Base-by-base conservation (phyloP, 2,797 vertebrate genomes). In the Setipinna tenuifilis region DNA sequence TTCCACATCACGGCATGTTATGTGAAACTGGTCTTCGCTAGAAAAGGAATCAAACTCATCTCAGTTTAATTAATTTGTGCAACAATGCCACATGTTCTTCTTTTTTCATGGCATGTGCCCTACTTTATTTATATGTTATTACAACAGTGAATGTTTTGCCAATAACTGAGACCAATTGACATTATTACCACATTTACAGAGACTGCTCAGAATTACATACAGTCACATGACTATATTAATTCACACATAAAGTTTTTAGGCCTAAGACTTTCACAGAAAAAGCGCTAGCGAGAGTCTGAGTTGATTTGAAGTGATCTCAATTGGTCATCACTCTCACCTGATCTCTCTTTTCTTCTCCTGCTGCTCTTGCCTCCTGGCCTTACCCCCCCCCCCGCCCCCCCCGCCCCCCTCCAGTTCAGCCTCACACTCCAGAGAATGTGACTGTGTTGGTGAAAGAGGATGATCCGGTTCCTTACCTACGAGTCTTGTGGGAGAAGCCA, bases 351-450 rank as follows among this genome's bases (percentile, higher is more conserved):
- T 81, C 17, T 83, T 59, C 58, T 59, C 6, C 58, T 59, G 50
- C 58, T 59, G 17, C 19, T 71, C 46, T 7, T 50, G 17, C 28
- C 17, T 46, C 46, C 62, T 82, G 21, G 23, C 10, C 28, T 81
- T 58, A 59, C 12, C 12, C 1, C 28, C 41, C 0, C 21, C 1
- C 84, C 31, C 85, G 17, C 68, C 82, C 12, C 83, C 10, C 10
- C 54, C 16, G 19, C 68, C 2, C 7, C 19, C 19, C 61, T 89
- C 58, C 92, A 99, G 98, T 99, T 91, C 94, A 97, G 91, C 97
- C 98, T 85, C 94, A 98, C 87, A 95, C 96, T 89, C 98, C 98
- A 17, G 94, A 96, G 90, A 96, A 96, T n/a, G 87, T 99, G 86
- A 94, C 90, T 1, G 93, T 97, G 85, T 90, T 91, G 82, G 87